Percentiles rank a stretch among this genome's conserved stretches.
Evolutionary conservation across 2,113 vertebrate species (phyloP).

Genomic region (Rhombomys opimus): DNA sequence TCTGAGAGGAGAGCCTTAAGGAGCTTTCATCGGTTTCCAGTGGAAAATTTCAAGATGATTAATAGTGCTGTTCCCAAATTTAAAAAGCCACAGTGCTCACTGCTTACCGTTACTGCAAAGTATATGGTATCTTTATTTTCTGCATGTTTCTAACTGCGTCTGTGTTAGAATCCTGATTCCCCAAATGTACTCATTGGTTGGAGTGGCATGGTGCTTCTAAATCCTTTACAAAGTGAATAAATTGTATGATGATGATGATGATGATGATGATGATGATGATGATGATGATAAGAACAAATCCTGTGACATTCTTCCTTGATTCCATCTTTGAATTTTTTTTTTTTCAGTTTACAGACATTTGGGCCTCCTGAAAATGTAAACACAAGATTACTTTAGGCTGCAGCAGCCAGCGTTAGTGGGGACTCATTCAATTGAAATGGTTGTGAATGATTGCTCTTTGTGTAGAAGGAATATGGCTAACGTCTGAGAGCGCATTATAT

Average conservation of each 20-base stretch:
- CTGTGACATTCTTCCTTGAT: neutral
- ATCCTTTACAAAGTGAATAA: no score
- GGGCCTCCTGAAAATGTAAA: slow-evolving; percentile 8
- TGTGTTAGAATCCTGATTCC: neutral
- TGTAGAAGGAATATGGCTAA: slow-evolving; percentile 53
- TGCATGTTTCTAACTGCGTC: neutral
- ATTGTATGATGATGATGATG: no score
- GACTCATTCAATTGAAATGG: slow-evolving; percentile 43
- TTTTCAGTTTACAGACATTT: neutral
- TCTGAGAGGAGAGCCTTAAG: neutral
- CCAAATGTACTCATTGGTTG: neutral
- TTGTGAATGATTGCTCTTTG: slow-evolving; percentile 64
- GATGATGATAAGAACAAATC: neutral
- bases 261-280: no score
- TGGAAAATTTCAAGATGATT: slow-evolving; percentile 27
- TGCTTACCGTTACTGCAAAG: neutral
- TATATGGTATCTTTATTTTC: slow-evolving; percentile 25
- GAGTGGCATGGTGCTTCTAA: neutral
- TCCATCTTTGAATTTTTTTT: no score
- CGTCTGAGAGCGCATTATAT: slow-evolving; percentile 46
- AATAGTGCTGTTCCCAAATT: neutral
- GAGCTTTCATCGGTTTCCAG: neutral
- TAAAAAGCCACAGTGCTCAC: neutral
- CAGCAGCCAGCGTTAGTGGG: neutral
- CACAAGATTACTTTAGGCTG: neutral